Conservation (phyloP, 2,888 invertebrate species). For the Netelia virgata region DNA sequence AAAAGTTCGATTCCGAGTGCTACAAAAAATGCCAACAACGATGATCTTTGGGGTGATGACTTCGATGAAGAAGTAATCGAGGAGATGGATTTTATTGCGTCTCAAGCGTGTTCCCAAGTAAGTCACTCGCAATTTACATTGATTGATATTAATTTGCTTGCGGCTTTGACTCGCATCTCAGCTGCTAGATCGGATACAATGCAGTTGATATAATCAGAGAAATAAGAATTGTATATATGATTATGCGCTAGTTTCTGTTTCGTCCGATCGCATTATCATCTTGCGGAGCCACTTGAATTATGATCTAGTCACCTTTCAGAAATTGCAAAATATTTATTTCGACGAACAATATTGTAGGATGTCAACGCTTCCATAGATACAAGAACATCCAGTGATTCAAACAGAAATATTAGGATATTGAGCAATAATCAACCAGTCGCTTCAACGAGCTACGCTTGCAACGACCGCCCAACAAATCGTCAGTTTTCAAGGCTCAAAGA, state of each 20-base stretch:
- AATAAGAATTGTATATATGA: no score
- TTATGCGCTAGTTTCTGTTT: no score
- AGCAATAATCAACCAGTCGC: slow-evolving; percentile 14
- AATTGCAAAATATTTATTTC: neutral
- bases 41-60: slow-evolving; percentile 81
- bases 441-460: slow-evolving; percentile 32
- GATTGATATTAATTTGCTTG: no score
- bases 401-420: neutral
- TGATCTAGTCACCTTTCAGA: no score
- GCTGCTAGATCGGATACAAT: no score
- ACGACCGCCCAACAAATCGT: slow-evolving; percentile 15
- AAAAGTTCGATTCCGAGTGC: slow-evolving; percentile 18
- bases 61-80: slow-evolving; percentile 79
- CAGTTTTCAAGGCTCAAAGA: slow-evolving; percentile 37
- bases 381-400: neutral
- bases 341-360: slow-evolving; percentile 53
- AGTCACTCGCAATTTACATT: no score
- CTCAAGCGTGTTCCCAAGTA: slow-evolving; percentile 78
- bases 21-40: slow-evolving; percentile 39
- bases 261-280: no score
- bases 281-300: no score
- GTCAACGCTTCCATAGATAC: slow-evolving; percentile 59
- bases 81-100: slow-evolving; percentile 80
- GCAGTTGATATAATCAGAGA: no score
- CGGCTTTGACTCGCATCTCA: no score